These are phyloP conservation scores for Babyrousa celebensis DNA, from an alignment of 2,797 vertebrate species.

Conservation along the genomic window DNA sequence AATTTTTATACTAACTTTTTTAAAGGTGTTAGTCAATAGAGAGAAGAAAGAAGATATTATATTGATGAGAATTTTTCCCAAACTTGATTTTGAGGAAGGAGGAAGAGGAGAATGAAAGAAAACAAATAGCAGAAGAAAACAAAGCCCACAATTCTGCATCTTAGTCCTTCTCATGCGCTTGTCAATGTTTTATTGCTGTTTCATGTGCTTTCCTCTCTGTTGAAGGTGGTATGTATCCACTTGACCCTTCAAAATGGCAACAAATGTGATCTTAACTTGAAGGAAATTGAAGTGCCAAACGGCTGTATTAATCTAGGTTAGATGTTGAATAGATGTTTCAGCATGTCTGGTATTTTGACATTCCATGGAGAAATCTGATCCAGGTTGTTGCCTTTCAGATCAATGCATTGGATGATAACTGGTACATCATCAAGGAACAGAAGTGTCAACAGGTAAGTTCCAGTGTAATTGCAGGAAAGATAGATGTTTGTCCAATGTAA, in stretches of 20 bases:
- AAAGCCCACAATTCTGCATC: neutral
- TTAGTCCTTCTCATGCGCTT: neutral
- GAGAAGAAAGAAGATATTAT: neutral
- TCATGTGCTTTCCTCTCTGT: neutral
- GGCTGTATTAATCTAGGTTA: neutral
- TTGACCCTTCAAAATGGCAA: neutral
- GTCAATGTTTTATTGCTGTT: neutral
- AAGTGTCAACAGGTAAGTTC: neutral
- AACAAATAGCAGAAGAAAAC: neutral
- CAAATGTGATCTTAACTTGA: neutral
- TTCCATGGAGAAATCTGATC: neutral
- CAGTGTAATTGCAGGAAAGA: neutral
- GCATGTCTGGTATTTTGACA: neutral
- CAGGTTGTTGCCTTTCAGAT: conserved; percentile 2
- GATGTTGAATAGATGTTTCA: neutral
- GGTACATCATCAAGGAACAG: neutral
- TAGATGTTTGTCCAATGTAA: neutral
- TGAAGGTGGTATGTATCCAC: neutral
- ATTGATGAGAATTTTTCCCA: neutral
- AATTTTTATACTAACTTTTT: conserved; percentile 35
- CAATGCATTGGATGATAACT: neutral
- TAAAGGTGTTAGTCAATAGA: neutral
- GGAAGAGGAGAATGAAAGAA: neutral
- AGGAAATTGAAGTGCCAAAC: conserved; percentile 26
- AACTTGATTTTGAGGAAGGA: conserved; percentile 62